A percentile compares a stretch with the other conserved stretches of the same genome.
These are phyloP conservation scores for Paracanthobrama guichenoti DNA, from an alignment of 2,113 vertebrate species.

Conservation along the genomic window DNA sequence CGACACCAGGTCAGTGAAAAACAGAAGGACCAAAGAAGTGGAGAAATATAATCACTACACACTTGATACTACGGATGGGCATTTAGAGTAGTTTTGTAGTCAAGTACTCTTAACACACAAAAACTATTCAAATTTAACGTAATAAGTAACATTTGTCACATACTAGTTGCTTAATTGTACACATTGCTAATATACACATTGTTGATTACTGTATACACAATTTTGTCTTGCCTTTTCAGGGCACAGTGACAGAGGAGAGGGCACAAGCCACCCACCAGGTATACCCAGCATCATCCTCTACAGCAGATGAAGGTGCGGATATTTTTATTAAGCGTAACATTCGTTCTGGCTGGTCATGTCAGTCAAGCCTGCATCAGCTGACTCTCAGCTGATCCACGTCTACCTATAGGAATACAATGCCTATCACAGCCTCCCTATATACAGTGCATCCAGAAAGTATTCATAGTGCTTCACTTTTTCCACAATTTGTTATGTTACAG, in stretches of 20 bases:
- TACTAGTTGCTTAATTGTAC: not conserved
- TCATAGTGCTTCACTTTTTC: too few species aligned
- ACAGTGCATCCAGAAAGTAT: too few species aligned
- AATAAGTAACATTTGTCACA: too few species aligned
- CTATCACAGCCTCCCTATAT: too few species aligned
- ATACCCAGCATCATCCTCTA: slow-evolving; percentile 80
- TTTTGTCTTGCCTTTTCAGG: slow-evolving; percentile 69
- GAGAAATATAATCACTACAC: not conserved
- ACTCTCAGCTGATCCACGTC: too few species aligned
- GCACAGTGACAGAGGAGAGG: slow-evolving; percentile 87
- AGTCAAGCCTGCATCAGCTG: too few species aligned
- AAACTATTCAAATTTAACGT: too few species aligned
- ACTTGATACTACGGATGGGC: not conserved
- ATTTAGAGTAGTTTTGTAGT: slow-evolving; percentile 3
- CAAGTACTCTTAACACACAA: not conserved
- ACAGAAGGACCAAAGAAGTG: not conserved
- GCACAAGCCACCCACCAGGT: slow-evolving; percentile 90
- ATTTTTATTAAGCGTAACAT: too few species aligned
- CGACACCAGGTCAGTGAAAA: slow-evolving; percentile 84
- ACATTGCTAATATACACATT: not conserved
- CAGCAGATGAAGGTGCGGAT: slow-evolving; percentile 84
- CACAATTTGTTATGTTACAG: too few species aligned
- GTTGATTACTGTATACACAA: not conserved
- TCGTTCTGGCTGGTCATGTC: too few species aligned
- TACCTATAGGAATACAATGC: too few species aligned